Evolutionary conservation across 2,113 vertebrate species (phyloP).

Genomic region (Mesocricetus auratus): DNA sequence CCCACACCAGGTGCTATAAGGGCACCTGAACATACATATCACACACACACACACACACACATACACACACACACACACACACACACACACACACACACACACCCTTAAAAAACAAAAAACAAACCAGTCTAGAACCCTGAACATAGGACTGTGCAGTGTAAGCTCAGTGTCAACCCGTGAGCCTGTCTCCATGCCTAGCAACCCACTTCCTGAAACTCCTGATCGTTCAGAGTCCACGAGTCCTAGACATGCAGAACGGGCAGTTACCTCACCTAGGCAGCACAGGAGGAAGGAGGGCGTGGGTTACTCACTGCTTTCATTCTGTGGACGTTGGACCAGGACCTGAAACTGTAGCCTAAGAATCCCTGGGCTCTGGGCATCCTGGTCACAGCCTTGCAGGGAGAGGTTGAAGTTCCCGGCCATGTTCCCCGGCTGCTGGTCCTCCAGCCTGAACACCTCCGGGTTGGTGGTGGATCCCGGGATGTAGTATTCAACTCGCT

Average conservation of each 20-base stretch:
- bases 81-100: background rate
- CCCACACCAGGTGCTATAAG: background rate
- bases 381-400: slow-evolving; percentile 92
- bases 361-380: slow-evolving; percentile 82
- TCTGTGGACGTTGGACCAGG: slow-evolving; percentile 83
- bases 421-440: slow-evolving; percentile 89
- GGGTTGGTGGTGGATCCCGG: slow-evolving; percentile 78
- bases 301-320: slow-evolving; percentile 86
- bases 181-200: background rate
- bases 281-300: background rate
- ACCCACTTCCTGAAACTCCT: background rate
- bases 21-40: background rate
- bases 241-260: background rate
- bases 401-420: slow-evolving; percentile 92
- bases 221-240: slow-evolving; percentile 10
- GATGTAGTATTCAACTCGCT: slow-evolving; percentile 89
- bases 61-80: background rate
- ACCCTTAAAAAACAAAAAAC: background rate
- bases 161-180: rapidly evolving
- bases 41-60: background rate
- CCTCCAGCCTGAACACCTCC: slow-evolving; percentile 83
- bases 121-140: background rate
- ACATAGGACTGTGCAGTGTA: rapidly evolving
- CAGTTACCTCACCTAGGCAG: background rate
- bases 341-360: slow-evolving; percentile 90